phyloP scores from a whole-genome alignment of 2,113 vertebrate genomes.

The Phalacrocorax pelagicus region DNA sequence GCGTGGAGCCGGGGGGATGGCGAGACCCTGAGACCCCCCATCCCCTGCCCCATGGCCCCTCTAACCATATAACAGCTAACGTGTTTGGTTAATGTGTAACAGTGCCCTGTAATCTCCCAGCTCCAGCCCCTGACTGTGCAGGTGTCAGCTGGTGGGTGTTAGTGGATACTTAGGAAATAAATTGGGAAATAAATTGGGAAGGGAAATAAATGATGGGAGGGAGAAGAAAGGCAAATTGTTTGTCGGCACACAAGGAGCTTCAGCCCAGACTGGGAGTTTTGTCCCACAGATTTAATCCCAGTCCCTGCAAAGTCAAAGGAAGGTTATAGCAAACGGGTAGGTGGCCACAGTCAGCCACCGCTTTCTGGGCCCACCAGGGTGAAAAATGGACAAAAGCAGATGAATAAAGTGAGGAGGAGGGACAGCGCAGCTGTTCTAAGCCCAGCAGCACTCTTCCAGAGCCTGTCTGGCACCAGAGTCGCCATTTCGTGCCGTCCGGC shows the following conservation, averaged over 20 bases:
- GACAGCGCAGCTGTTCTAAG: not conserved
- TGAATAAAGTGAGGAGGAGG: not conserved
- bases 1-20: not conserved
- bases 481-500: not conserved
- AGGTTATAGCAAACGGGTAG: not conserved
- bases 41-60: not conserved
- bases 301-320: not conserved
- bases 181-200: not conserved
- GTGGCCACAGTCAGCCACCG: not conserved
- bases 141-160: not conserved
- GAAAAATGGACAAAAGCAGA: not conserved
- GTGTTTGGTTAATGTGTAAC: too few species aligned
- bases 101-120: not conserved
- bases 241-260: not conserved
- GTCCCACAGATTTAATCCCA: not conserved
- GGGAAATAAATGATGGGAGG: not conserved
- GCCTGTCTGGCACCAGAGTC: not conserved
- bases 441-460: not conserved
- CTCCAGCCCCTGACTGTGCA: accelerated
- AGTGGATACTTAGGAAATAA: not conserved
- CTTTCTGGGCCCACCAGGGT: not conserved
- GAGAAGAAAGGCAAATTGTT: not conserved
- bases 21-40: accelerated
- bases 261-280: not conserved
- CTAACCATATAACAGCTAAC: too few species aligned